These are phyloP conservation scores for Pseudococcus longispinus DNA, from an alignment of 2,888 invertebrate genomes.

Conservation along the genomic window DNA sequence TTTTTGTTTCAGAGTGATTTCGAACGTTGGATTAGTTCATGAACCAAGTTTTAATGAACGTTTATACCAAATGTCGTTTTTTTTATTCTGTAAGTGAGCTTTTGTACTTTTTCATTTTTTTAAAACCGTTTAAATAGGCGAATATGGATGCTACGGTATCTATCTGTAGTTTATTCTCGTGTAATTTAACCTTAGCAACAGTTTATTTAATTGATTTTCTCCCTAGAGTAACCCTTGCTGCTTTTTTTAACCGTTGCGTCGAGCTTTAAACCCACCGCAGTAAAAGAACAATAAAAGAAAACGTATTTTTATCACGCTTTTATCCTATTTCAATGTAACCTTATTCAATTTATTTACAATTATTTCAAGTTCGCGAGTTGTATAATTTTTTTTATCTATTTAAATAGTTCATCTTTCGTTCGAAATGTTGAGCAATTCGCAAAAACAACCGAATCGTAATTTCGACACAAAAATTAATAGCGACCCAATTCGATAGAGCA, in stretches of 20 bases:
- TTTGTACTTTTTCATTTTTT: background rate
- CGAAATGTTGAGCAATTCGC: background rate
- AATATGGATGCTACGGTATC: background rate
- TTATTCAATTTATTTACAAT: background rate
- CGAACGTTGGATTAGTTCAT: background rate
- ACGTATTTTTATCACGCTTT: slow-evolving; percentile 13
- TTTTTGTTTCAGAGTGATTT: slow-evolving; percentile 36
- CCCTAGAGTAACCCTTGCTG: background rate
- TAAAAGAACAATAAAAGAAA: background rate
- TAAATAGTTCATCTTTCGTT: background rate
- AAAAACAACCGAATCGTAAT: background rate
- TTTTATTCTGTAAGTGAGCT: slow-evolving; percentile 46
- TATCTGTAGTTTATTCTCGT: background rate
- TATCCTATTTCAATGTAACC: background rate
- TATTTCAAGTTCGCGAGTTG: background rate
- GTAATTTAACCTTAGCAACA: slow-evolving; percentile 14
- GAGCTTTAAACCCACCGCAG: background rate
- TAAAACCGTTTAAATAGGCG: background rate
- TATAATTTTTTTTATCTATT: background rate
- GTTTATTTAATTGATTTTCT: slow-evolving; percentile 11
- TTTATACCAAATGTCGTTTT: slow-evolving; percentile 49
- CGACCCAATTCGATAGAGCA: background rate
- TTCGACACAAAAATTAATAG: background rate
- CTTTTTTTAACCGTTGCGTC: background rate
- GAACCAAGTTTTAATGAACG: slow-evolving; percentile 50